These are phyloP conservation scores for Myocastor coypus DNA, from an alignment of 2,113 vertebrate species.

Conservation along the genomic window DNA sequence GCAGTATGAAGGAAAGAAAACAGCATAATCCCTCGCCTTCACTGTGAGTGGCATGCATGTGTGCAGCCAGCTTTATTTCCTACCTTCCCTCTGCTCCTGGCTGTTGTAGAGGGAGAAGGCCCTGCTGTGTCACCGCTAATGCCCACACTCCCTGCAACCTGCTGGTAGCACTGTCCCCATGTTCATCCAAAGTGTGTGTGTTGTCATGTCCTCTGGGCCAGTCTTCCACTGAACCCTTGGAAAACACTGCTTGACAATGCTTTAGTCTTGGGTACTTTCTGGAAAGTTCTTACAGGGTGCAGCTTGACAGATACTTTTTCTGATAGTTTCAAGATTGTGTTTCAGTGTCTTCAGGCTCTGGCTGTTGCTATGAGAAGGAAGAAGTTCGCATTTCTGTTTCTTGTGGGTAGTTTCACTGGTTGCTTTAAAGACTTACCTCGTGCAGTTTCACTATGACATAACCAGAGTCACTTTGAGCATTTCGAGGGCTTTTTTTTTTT, in stretches of 20 bases:
- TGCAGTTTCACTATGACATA: not conserved
- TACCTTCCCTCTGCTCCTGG: not conserved
- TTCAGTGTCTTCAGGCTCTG: not conserved
- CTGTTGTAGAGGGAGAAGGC: not conserved
- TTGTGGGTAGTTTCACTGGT: conserved; percentile 1
- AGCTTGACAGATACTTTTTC: not conserved
- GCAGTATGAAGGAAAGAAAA: not conserved
- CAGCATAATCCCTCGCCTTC: not conserved
- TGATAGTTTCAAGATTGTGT: not conserved
- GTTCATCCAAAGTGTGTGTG: not conserved
- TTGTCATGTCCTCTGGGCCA: not conserved
- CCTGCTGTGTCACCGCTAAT: not conserved
- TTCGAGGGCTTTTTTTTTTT: not conserved
- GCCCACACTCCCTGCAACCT: not conserved
- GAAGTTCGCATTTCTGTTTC: conserved; percentile 30
- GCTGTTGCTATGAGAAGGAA: conserved; percentile 26
- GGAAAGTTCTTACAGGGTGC: not conserved
- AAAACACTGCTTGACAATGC: conserved; percentile 1
- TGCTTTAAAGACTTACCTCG: not conserved
- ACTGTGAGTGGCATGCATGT: not conserved
- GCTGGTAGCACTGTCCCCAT: conserved; percentile 8
- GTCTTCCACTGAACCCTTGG: not conserved
- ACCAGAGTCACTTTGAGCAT: conserved; percentile 35
- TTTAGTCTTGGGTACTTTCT: conserved; percentile 17
- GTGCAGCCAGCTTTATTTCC: not conserved